Percentiles rank a stretch among this genome's conserved stretches.
Evolutionary conservation across 2,888 invertebrate genomes (phyloP).

Genomic region (Plusia festucae): DNA sequence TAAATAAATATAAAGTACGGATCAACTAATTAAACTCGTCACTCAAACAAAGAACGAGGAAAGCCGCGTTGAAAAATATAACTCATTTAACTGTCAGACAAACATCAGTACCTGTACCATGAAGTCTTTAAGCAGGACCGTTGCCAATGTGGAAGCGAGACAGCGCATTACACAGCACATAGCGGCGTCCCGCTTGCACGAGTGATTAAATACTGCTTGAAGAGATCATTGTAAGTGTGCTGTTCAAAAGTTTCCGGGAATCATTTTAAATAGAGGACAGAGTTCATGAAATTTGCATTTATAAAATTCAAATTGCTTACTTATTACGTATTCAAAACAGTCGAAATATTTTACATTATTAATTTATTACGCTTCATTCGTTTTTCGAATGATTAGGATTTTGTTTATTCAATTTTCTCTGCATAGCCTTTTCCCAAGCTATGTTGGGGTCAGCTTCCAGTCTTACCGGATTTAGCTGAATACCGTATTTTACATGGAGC

Average conservation of each 20-base stretch:
- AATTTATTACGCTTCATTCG: not conserved
- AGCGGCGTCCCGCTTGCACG: not conserved
- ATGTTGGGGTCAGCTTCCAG: too few relatives aligned
- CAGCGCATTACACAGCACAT: not conserved
- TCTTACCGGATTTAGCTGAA: too few relatives aligned
- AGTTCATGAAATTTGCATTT: conserved; percentile 4
- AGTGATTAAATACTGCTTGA: too few relatives aligned
- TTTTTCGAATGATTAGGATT: not conserved
- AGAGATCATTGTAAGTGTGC: not conserved
- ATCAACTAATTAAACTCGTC: conserved; percentile 1
- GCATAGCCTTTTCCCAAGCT: too few relatives aligned
- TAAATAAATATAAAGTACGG: not conserved
- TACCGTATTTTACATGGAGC: too few relatives aligned
- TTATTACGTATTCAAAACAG: not conserved
- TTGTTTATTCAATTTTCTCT: not conserved
- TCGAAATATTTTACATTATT: conserved; percentile 1
- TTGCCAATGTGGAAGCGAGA: not conserved
- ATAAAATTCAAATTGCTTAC: conserved; percentile 2
- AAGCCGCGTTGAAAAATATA: not conserved
- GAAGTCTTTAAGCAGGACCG: not conserved
- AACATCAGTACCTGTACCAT: not conserved
- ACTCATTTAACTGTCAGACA: conserved; percentile 5
- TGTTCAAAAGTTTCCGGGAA: not conserved
- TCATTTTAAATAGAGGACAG: conserved; percentile 3
- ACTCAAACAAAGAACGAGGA: not conserved